phyloP scores from a whole-genome alignment of 1,140 invertebrate genomes.

The Chionoecetes opilio region DNA sequence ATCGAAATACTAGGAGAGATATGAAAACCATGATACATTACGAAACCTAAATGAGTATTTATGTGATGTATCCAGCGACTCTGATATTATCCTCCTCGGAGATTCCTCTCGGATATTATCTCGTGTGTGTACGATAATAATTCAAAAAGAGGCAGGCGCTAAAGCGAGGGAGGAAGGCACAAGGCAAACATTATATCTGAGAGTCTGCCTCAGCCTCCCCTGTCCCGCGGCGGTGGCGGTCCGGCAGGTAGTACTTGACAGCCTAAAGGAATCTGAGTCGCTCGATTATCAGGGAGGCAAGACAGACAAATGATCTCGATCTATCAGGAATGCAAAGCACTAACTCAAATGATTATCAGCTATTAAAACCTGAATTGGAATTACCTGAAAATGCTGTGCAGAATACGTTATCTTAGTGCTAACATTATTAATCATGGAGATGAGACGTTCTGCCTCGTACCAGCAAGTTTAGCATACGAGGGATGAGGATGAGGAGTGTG shows the following conservation, averaged over 20 bases:
- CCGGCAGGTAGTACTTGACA: background rate
- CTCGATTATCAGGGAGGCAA: background rate
- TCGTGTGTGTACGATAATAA: background rate
- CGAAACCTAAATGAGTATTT: too few relatives aligned
- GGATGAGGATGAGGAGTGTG: background rate
- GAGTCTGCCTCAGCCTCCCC: background rate
- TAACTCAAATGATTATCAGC: background rate
- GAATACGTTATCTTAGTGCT: background rate
- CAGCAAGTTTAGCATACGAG: background rate
- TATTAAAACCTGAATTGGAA: background rate
- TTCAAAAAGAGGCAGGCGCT: background rate
- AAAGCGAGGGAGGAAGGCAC: background rate
- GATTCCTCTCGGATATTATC: too few relatives aligned
- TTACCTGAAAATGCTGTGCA: background rate
- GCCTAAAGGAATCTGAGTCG: background rate
- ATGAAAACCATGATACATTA: too few relatives aligned
- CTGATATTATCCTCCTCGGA: too few relatives aligned
- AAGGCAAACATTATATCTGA: background rate
- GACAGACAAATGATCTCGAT: background rate
- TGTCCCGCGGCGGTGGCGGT: background rate
- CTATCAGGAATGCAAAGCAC: background rate
- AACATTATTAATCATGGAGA: background rate
- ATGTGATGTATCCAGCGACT: too few relatives aligned
- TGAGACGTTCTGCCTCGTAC: background rate
- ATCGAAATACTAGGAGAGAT: too few relatives aligned